Percentiles rank a stretch among this genome's conserved stretches.
Conservation (phyloP, 2,888 invertebrate species). For the Gari tellinella region DNA sequence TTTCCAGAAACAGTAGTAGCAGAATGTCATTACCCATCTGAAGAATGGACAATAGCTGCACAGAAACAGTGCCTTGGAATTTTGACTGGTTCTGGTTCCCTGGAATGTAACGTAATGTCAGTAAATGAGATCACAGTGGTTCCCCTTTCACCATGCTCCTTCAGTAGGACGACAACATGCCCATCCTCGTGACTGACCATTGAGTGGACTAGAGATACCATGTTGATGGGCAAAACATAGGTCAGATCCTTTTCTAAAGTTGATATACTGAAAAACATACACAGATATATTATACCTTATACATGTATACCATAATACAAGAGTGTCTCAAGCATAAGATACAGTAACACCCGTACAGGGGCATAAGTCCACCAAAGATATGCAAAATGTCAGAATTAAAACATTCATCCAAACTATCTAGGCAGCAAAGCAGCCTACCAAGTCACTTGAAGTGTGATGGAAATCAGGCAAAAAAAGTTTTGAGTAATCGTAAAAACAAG, state of each 20-base stretch:
- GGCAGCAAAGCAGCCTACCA: no score
- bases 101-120: constrained; percentile 17
- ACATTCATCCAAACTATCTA: no score
- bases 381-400: no score
- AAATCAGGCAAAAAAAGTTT: no score
- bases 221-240: constrained; percentile 26
- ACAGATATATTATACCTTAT: no score
- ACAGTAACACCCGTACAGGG: no score
- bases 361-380: no score
- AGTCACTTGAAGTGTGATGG: no score
- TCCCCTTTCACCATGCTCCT: constrained; percentile 21
- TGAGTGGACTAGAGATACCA: constrained; percentile 14
- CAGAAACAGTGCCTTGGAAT: constrained; percentile 34
- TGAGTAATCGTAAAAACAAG: no score
- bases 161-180: constrained; percentile 34
- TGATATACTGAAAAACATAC: constrained; percentile 28
- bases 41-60: constrained; percentile 45
- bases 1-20: no score
- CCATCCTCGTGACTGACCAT: constrained; percentile 45
- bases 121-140: constrained; percentile 30
- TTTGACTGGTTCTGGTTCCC: constrained; percentile 14
- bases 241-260: constrained; percentile 20
- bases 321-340: no score
- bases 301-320: no score
- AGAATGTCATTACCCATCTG: constrained; percentile 46